Conservation (phyloP, 2,888 invertebrate species). For the Seira musarum region DNA sequence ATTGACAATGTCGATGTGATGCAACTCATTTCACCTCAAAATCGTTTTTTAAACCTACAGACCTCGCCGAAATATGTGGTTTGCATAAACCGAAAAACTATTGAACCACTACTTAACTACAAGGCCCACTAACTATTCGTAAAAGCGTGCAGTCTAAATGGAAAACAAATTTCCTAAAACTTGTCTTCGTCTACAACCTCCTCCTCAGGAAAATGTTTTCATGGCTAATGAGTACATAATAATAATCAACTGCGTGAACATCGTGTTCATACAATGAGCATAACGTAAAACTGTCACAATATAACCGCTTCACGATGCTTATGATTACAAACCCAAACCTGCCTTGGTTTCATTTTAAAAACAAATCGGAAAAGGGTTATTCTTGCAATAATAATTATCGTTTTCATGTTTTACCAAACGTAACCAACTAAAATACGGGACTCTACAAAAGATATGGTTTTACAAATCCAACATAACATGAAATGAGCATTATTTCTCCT, state of each 20-base stretch:
- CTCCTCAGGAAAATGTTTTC: neutral
- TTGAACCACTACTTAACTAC: neutral
- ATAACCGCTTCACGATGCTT: neutral
- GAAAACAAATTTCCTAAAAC: neutral
- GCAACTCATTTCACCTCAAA: constrained; percentile 55
- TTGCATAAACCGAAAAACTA: neutral
- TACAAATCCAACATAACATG: too few species aligned
- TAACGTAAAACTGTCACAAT: neutral
- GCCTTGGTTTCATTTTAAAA: too few species aligned
- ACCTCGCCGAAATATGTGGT: neutral
- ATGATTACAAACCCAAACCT: too few species aligned
- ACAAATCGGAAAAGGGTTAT: neutral
- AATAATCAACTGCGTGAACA: too few species aligned
- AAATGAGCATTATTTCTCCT: neutral
- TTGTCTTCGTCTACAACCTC: neutral
- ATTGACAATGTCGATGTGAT: constrained; percentile 64
- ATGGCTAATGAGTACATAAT: neutral
- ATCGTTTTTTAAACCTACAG: neutral
- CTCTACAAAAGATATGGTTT: neutral
- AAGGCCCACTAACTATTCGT: too few species aligned
- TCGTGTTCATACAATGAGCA: too few species aligned
- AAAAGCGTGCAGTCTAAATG: neutral
- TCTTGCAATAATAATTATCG: neutral
- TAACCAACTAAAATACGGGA: neutral
- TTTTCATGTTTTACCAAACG: neutral